phyloP scores from a whole-genome alignment of 2,888 invertebrate genomes.

The Campoplex capitator region DNA sequence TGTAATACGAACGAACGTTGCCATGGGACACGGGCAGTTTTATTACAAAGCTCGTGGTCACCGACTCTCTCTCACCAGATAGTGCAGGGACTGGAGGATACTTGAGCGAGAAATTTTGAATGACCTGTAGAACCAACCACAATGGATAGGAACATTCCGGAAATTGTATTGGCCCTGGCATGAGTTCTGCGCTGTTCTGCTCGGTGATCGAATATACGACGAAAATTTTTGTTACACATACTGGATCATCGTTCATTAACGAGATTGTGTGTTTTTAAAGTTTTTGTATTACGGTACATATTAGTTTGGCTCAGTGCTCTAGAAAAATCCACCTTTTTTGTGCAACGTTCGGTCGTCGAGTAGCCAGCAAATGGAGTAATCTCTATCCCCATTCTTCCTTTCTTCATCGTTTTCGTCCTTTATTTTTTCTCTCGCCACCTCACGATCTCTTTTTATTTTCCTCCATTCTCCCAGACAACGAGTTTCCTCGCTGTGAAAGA shows the following conservation, averaged over 20 bases:
- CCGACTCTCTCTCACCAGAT: constrained; percentile 1
- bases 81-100: neutral
- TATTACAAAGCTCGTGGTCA: constrained; percentile 28
- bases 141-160: constrained; percentile 13
- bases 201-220: neutral
- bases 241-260: neutral
- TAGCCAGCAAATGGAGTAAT: constrained; percentile 56
- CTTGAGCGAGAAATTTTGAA: constrained; percentile 21
- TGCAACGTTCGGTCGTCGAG: constrained; percentile 35
- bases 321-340: constrained; percentile 62
- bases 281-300: neutral
- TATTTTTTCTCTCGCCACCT: constrained; percentile 24
- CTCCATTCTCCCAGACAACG: constrained; percentile 36
- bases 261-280: neutral
- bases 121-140: neutral
- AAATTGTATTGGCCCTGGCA: neutral
- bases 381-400: neutral
- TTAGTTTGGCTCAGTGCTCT: constrained; percentile 72
- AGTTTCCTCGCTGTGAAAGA: constrained; percentile 33
- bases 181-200: neutral
- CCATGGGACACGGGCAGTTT: neutral
- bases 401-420: neutral
- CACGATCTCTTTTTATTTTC: constrained; percentile 30
- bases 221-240: neutral
- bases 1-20: constrained; percentile 26